phyloP scores from a whole-genome alignment of 2,888 invertebrate species.

The Chamaedrilus cognettii region DNA sequence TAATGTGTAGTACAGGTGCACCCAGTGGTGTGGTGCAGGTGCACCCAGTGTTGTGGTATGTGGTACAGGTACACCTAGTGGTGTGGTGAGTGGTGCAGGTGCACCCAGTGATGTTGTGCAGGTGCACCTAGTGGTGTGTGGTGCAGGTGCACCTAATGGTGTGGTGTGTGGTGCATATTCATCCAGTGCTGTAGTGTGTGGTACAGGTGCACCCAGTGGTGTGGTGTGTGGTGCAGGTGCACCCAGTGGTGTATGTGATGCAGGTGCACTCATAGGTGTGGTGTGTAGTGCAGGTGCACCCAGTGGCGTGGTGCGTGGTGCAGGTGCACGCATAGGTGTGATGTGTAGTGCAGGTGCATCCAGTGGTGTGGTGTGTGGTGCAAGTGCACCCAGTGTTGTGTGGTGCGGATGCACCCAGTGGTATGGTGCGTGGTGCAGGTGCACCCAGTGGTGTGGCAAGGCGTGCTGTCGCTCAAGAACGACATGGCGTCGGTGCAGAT shows the following conservation, averaged over 20 bases:
- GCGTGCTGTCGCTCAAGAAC: constrained; percentile 90
- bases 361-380: not conserved
- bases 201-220: too few species aligned
- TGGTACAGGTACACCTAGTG: not conserved
- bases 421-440: constrained; percentile 81
- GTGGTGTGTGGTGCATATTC: not conserved
- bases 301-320: too few species aligned
- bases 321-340: too few species aligned
- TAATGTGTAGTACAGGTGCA: too few species aligned
- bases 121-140: constrained; percentile 73
- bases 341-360: constrained; percentile 61
- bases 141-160: not conserved
- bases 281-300: not conserved
- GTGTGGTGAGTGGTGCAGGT: not conserved
- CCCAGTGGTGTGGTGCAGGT: too few species aligned
- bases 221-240: too few species aligned
- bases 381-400: constrained; percentile 98
- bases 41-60: too few species aligned
- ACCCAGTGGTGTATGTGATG: not conserved
- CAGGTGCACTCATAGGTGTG: not conserved
- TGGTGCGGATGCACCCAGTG: constrained; percentile 52
- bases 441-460: constrained; percentile 98
- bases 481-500: constrained; percentile 98
- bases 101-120: too few species aligned
- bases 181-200: too few species aligned